These are phyloP conservation scores for Drosophila takahashii DNA, from an alignment of 1,140 invertebrate species.

Conservation along the genomic window DNA sequence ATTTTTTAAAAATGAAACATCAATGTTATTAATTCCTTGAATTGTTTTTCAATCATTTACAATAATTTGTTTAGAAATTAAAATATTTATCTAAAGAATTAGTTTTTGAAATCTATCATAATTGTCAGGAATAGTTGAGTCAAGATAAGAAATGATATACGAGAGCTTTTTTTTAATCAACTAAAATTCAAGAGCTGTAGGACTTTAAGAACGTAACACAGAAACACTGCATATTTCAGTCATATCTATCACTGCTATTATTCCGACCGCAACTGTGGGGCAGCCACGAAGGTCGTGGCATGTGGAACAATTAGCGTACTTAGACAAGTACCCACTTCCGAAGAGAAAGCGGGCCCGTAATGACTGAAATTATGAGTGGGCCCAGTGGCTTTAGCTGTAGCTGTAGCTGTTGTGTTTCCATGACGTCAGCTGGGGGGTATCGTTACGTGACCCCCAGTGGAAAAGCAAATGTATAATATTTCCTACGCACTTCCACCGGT, in stretches of 20 bases:
- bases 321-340: conserved; percentile 45
- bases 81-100: too few relatives aligned
- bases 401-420: conserved; percentile 14
- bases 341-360: conserved; percentile 45
- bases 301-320: conserved; percentile 48
- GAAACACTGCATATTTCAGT: too few relatives aligned
- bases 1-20: too few relatives aligned
- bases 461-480: conserved; percentile 8
- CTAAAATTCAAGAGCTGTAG: not conserved
- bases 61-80: too few relatives aligned
- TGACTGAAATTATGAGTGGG: conserved; percentile 61
- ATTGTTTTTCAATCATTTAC: too few relatives aligned
- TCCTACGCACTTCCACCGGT: conserved; percentile 15
- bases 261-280: conserved; percentile 6
- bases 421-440: conserved; percentile 63
- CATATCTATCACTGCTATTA: conserved; percentile 1
- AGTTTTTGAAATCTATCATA: too few relatives aligned
- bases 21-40: too few relatives aligned
- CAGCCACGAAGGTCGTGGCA: conserved; percentile 52
- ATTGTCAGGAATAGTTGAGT: too few relatives aligned
- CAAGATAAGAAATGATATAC: too few relatives aligned
- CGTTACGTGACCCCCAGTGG: conserved; percentile 9
- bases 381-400: not conserved
- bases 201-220: not conserved
- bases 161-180: too few relatives aligned